These are phyloP conservation scores for Sceliomorpha sp. DNA, from an alignment of 2,888 invertebrate genomes.

Conservation along the genomic window DNA sequence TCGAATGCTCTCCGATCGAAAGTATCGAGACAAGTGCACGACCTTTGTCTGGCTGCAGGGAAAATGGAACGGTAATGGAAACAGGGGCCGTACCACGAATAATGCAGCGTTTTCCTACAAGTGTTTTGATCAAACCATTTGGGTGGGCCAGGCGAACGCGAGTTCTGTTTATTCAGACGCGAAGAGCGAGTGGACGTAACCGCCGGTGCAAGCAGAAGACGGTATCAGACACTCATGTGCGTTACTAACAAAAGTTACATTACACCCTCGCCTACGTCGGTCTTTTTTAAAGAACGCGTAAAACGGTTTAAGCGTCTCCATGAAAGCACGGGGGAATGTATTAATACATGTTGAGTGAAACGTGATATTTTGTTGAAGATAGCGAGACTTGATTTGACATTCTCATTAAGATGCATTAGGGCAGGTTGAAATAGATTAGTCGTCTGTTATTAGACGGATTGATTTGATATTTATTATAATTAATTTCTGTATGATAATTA, in stretches of 20 bases:
- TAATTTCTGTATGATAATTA: no score
- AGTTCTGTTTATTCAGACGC: conserved; percentile 78
- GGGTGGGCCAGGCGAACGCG: conserved; percentile 76
- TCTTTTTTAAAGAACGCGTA: conserved; percentile 35
- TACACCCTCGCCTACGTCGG: conserved; percentile 55
- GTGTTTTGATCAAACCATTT: conserved; percentile 75
- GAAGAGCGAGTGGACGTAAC: conserved; percentile 68
- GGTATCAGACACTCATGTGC: conserved; percentile 74
- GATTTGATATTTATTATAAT: no score
- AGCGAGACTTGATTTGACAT: no score
- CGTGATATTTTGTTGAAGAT: no score
- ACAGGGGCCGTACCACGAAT: conserved; percentile 30
- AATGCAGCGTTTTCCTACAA: conserved; percentile 69
- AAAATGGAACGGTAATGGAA: conserved; percentile 25
- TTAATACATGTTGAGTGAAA: no score
- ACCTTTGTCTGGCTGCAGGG: conserved; percentile 16
- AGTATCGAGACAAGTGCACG: conserved; percentile 8
- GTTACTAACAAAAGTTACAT: conserved; percentile 76
- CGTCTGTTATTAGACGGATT: no score
- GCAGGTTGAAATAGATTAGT: no score
- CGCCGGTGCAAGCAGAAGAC: conserved; percentile 62
- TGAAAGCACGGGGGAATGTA: conserved; percentile 36
- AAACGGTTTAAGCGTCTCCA: conserved; percentile 41
- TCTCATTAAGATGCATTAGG: no score
- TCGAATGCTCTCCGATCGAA: neutral